Base-by-base conservation (phyloP, 2,113 vertebrate genomes). In the Spea bombifrons region DNA sequence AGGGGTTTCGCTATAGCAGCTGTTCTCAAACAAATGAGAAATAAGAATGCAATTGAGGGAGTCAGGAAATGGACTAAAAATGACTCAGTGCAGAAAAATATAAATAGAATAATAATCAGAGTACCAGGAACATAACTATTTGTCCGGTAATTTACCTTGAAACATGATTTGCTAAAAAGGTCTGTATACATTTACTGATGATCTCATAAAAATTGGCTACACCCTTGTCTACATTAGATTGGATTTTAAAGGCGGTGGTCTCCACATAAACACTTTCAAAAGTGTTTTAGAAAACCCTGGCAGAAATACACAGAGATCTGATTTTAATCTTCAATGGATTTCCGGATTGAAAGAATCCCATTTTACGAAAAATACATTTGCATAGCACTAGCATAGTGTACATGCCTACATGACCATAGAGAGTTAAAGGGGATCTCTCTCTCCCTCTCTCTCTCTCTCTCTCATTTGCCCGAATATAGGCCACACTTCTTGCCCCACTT, bases 71-170 rank as follows among this genome's bases (percentile, higher is more conserved):
- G 17, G 63, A 59, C 45, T 67, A 5, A 66, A 73, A 13, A 66
- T 73, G 77, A 73, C 61, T 79, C 76, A 79, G 72, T 61, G 57
- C 61, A 80, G 30, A 59, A 64, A 64, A 46, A 45, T 44, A 30
- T 30, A 30, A 30, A 30, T 30, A 30, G 30, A 30, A 30, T 30
- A 30, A 13, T 16, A 72, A 67, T 16, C 17, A 80, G 17, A 68
- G 52, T 61, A 48, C n/a, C 16, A 16, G 17, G 44, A 73, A 66
- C 16, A 30, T 66, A 79, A 73, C 61, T 71, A 78, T 55, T n/a
- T 57, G 13, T 55, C 59, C 12, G 57, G 0, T 74, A 49, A 73
- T 13, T 79, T 8, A 15, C 5, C n/a, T 8, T 73, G 16, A 47
- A 57, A 68, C 55, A 10, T 67, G 13, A 74, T 16, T 16, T 74